These are phyloP conservation scores for Callocephalon fimbriatum DNA, from an alignment of 2,113 vertebrate species.

Conservation along the genomic window DNA sequence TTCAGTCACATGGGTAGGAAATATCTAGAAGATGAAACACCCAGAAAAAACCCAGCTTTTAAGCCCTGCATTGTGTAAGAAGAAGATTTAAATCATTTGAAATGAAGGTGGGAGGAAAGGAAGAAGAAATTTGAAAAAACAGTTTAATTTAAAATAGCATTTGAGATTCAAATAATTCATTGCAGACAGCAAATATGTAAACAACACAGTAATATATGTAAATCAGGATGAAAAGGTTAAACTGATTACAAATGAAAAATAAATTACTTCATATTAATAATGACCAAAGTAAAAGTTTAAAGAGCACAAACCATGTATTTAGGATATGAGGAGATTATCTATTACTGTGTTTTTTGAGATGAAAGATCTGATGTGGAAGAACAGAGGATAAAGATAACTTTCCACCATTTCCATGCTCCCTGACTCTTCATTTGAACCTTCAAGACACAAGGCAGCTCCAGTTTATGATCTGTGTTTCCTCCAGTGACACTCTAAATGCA, in stretches of 20 bases:
- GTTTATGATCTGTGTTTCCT: not conserved
- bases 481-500: not conserved
- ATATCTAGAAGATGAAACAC: not conserved
- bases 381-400: not conserved
- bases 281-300: not conserved
- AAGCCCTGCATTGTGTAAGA: not conserved
- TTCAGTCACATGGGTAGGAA: not conserved
- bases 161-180: not conserved
- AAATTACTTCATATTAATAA: not conserved
- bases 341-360: not conserved
- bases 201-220: not conserved
- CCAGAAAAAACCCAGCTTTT: not conserved
- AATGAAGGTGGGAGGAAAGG: not conserved
- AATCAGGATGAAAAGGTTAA: not conserved
- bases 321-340: not conserved
- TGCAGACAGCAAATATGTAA: not conserved
- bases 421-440: not conserved
- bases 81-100: not conserved
- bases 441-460: not conserved
- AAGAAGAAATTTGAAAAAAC: not conserved
- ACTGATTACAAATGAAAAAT: not conserved
- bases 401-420: not conserved
- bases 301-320: not conserved
- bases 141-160: not conserved
- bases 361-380: not conserved